Evolutionary conservation across 1,140 invertebrate genomes (phyloP).

Genomic region (Psix sp.): DNA sequence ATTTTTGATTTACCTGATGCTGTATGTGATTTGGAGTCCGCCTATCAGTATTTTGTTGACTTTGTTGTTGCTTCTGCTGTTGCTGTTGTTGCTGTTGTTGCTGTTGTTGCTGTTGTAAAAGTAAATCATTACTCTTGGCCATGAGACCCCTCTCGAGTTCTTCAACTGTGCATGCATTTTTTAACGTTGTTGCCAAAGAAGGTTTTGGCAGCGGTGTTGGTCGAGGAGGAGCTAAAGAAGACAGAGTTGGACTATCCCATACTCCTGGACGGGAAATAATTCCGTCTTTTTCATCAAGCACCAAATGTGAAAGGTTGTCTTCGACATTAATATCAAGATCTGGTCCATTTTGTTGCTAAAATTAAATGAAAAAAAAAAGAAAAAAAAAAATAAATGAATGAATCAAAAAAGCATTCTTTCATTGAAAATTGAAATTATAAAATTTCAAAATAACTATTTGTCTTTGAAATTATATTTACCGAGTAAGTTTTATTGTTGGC

Average conservation of each 20-base stretch:
- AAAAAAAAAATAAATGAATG: too few relatives aligned
- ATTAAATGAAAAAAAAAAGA: too few relatives aligned
- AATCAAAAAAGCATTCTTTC: too few relatives aligned
- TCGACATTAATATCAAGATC: conserved; percentile 71
- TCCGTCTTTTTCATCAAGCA: conserved; percentile 79
- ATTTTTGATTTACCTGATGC: conserved; percentile 63
- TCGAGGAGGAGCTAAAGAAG: conserved; percentile 61
- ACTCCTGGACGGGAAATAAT: conserved; percentile 75
- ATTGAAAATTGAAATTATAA: too few relatives aligned
- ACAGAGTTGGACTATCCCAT: conserved; percentile 74
- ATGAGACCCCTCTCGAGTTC: conserved; percentile 78
- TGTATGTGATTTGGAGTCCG: conserved; percentile 68
- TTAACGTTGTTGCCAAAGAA: conserved; percentile 59
- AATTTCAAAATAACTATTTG: too few relatives aligned
- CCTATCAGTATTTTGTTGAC: conserved; percentile 56
- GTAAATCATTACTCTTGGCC: conserved; percentile 65
- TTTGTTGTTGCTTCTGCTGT: neutral
- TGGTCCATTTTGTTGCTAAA: conserved; percentile 69
- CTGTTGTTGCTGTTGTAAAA: conserved; percentile 15
- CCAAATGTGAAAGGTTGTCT: conserved; percentile 78
- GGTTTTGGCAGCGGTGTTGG: conserved; percentile 50
- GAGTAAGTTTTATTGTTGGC: conserved; percentile 30
- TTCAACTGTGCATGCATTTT: conserved; percentile 79
- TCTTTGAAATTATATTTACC: conserved; percentile 20
- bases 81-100: conserved; percentile 4